Conservation (phyloP, 2,888 invertebrate genomes). For the Drosophila siamana region DNA sequence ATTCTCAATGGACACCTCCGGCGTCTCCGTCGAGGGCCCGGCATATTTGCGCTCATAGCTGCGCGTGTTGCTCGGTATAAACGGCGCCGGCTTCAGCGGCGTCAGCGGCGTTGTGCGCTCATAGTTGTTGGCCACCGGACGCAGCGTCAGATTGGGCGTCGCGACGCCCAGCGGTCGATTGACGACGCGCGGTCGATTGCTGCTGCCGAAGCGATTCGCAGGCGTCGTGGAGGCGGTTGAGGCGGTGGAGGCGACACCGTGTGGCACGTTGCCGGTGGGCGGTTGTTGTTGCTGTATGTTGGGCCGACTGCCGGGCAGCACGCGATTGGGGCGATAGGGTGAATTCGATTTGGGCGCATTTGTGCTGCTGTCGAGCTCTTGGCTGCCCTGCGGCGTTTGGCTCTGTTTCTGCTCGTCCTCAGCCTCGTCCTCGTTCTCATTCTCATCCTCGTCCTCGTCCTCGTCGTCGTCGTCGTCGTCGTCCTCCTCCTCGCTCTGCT, state of each 20-base stretch:
- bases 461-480: constrained; percentile 33
- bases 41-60: constrained; percentile 84
- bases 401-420: background rate
- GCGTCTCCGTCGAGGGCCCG: constrained; percentile 74
- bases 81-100: constrained; percentile 81
- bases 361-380: constrained; percentile 31
- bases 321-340: constrained; percentile 66
- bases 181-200: constrained; percentile 75
- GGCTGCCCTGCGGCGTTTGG: background rate
- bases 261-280: constrained; percentile 51
- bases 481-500: constrained; percentile 49
- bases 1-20: constrained; percentile 75
- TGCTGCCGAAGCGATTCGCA: constrained; percentile 53
- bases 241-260: constrained; percentile 3
- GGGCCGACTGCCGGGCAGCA: constrained; percentile 59
- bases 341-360: constrained; percentile 38
- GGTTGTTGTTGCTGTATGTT: constrained; percentile 42
- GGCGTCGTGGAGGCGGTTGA: constrained; percentile 25
- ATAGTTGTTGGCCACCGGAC: constrained; percentile 81
- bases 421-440: background rate
- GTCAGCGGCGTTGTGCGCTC: constrained; percentile 76
- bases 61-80: constrained; percentile 82
- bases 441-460: constrained; percentile 19
- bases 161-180: constrained; percentile 81
- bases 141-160: constrained; percentile 75